phyloP scores from a whole-genome alignment of 2,888 invertebrate species.

The Lasioglossum figueresi region DNA sequence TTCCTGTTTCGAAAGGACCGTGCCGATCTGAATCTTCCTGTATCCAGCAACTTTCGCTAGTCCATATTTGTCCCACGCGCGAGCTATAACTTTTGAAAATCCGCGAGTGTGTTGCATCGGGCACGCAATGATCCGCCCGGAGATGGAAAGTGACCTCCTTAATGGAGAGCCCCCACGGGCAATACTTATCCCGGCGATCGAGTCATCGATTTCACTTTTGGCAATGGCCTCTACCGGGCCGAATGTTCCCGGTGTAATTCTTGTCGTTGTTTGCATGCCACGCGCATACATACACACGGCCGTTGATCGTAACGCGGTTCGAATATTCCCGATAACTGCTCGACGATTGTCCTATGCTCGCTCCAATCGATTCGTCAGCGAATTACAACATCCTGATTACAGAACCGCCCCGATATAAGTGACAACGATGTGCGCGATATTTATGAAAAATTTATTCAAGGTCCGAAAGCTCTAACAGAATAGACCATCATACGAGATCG shows the following conservation, averaged over 20 bases:
- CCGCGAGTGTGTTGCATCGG: constrained; percentile 22
- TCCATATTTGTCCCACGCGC: not conserved
- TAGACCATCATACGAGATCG: not conserved
- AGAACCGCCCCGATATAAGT: not conserved
- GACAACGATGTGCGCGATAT: not conserved
- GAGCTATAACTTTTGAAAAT: constrained; percentile 29
- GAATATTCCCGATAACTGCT: constrained; percentile 14
- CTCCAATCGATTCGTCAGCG: not conserved
- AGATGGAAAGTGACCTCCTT: constrained; percentile 78
- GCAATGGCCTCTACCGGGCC: constrained; percentile 82
- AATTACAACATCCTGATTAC: not conserved
- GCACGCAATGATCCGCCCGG: constrained; percentile 55
- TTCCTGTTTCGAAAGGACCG: constrained; percentile 10
- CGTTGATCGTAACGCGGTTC: constrained; percentile 40
- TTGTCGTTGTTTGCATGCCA: constrained; percentile 64
- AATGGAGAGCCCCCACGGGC: constrained; percentile 65
- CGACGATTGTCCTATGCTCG: not conserved
- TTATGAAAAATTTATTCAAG: not conserved
- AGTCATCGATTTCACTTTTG: constrained; percentile 82
- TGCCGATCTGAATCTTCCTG: not conserved
- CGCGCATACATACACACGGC: constrained; percentile 31
- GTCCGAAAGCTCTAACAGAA: not conserved
- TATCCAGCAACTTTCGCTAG: constrained; percentile 1
- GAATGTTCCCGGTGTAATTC: constrained; percentile 59
- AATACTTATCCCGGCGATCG: constrained; percentile 70